A percentile compares a stretch with the other conserved stretches of the same genome.
phyloP scores from a whole-genome alignment of 53 echinoderm and acorn worm genomes.

The Echinometra lucunter region DNA sequence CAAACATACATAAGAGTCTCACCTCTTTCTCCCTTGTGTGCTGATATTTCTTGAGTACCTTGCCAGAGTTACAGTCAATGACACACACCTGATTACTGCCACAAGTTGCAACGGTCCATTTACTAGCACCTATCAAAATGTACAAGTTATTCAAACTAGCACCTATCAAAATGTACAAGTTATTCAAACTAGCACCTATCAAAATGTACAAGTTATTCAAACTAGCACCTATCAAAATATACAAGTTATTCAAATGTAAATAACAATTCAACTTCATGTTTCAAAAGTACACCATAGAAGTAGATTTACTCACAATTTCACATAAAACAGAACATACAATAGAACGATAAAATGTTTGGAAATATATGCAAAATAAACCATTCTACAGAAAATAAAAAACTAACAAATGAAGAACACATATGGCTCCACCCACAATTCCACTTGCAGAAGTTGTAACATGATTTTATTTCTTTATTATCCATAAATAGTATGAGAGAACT shows the following conservation, averaged over 20 bases:
- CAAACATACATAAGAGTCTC: neutral
- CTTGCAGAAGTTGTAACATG: no score
- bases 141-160: constrained; percentile 65
- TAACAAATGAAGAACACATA: no score
- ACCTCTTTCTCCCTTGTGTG: constrained; percentile 93
- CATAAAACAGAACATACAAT: no score
- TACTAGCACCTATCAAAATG: constrained; percentile 77
- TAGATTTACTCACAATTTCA: no score
- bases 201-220: neutral
- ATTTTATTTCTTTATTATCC: no score
- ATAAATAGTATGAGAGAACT: neutral
- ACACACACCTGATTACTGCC: constrained; percentile 97
- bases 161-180: constrained; percentile 60
- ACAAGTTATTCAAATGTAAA: neutral
- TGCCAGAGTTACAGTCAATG: constrained; percentile 94
- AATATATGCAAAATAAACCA: no score
- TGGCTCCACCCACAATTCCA: no score
- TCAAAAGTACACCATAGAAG: no score
- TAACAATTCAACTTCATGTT: no score
- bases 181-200: constrained; percentile 73
- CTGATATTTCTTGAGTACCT: constrained; percentile 96
- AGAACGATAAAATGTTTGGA: no score
- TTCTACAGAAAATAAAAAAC: no score
- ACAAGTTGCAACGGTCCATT: constrained; percentile 95
- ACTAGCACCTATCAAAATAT: constrained; percentile 75